Conservation (phyloP, 2,797 vertebrate genomes). For the Gambelia wislizenii region DNA sequence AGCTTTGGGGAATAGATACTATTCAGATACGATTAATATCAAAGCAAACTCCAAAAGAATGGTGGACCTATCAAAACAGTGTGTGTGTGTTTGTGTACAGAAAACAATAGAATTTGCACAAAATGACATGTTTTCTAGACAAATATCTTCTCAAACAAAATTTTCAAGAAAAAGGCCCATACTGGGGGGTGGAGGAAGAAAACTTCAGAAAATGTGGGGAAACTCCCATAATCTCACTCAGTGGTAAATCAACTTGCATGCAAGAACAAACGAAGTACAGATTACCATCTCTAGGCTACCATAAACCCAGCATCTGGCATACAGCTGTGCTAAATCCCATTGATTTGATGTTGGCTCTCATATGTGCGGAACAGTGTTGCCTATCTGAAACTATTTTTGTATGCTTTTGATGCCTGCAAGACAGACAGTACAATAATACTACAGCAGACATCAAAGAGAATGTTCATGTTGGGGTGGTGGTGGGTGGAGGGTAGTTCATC, state of each 20-base stretch:
- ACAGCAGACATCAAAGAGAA: neutral
- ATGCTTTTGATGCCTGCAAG: neutral
- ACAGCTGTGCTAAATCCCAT: neutral
- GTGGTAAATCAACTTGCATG: no score
- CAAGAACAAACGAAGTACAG: no score
- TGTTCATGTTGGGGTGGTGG: neutral
- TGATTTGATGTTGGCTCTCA: neutral
- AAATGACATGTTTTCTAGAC: no score
- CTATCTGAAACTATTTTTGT: neutral
- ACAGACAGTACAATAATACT: neutral
- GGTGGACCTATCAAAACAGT: neutral
- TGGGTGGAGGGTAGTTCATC: neutral
- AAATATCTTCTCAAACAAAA: no score
- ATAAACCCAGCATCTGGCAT: slow-evolving; percentile 2
- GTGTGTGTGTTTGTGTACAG: no score
- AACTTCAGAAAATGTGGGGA: no score
- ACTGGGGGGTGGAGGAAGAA: no score
- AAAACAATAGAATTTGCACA: no score
- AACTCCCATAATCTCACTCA: no score
- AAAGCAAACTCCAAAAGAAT: neutral
- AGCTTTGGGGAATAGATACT: neutral
- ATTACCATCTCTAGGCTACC: neutral
- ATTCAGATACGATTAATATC: neutral
- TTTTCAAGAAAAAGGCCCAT: no score
- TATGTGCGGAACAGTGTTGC: neutral